Percentiles rank a stretch among this genome's conserved stretches.
Evolutionary conservation across 37 sponge, comb jelly and placozoan species (phyloP).

Genomic region (Agelas oroides): DNA sequence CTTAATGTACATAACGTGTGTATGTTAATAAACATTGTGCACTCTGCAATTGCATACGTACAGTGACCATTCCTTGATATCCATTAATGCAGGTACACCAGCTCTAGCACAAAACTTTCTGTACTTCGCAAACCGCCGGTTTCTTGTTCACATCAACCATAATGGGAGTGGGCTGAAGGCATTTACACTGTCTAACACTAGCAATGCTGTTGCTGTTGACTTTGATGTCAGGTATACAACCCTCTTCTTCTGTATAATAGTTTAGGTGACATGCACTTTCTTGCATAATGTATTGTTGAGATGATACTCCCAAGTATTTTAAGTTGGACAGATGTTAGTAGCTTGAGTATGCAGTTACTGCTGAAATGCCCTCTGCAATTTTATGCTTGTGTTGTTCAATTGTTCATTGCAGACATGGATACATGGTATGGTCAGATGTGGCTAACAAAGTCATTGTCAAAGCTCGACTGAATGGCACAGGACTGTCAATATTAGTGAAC

Average conservation of each 20-base stretch:
- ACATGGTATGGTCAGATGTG: constrained; percentile 53
- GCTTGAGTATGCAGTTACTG: no score
- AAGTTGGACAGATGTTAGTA: no score
- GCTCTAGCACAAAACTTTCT: background rate
- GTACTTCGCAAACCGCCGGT: background rate
- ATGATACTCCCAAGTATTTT: no score
- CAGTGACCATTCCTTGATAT: no score
- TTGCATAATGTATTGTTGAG: no score
- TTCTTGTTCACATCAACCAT: background rate
- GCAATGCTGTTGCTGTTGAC: constrained; percentile 10
- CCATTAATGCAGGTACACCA: no score
- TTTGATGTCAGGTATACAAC: background rate
- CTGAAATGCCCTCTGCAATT: no score
- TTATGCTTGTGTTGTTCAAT: no score
- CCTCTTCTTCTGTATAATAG: background rate
- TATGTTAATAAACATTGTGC: no score
- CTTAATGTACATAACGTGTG: no score
- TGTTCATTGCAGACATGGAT: background rate
- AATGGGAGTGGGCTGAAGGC: background rate
- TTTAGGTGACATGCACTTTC: no score
- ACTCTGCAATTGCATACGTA: no score
- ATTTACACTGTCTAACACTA: background rate
- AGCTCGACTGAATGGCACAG: constrained; percentile 26
- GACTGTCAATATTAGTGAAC: background rate
- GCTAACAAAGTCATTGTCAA: background rate